These are phyloP conservation scores for Rhaphigaster nebulosa DNA, from an alignment of 2,888 invertebrate genomes.

Conservation along the genomic window DNA sequence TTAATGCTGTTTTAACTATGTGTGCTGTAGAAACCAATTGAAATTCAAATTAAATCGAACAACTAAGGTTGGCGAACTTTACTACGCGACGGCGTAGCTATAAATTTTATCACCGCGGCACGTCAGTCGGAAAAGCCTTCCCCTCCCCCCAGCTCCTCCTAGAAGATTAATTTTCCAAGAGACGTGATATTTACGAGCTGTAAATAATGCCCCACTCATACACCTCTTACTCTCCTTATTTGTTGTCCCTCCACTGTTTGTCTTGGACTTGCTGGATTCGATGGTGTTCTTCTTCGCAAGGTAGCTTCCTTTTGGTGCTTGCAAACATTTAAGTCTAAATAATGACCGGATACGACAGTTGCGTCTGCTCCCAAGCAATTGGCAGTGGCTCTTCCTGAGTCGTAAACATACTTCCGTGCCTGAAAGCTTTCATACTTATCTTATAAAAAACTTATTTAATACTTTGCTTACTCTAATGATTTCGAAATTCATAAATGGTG, in stretches of 20 bases:
- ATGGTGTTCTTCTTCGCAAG: not conserved
- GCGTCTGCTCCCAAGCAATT: no score
- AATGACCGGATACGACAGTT: no score
- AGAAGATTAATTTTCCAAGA: constrained; percentile 2
- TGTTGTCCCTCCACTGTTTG: not conserved
- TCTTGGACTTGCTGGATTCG: not conserved
- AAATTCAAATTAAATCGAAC: not conserved
- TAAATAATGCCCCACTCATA: not conserved
- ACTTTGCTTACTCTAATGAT: no score
- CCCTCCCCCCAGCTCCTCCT: not conserved
- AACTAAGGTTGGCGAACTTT: not conserved
- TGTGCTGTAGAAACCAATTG: not conserved
- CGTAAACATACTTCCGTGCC: no score
- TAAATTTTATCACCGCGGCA: not conserved
- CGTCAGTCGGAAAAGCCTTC: not conserved
- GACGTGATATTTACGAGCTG: constrained; percentile 16
- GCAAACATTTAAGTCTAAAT: not conserved
- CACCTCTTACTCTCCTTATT: not conserved
- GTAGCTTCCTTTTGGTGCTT: not conserved
- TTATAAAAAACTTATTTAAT: no score
- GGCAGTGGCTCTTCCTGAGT: no score
- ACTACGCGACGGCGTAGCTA: not conserved
- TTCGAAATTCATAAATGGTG: no score
- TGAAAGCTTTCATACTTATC: no score
- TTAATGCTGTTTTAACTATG: not conserved